Evolutionary conservation across 2,888 invertebrate species (phyloP).

Genomic region (Caenorhabditis panamensis): DNA sequence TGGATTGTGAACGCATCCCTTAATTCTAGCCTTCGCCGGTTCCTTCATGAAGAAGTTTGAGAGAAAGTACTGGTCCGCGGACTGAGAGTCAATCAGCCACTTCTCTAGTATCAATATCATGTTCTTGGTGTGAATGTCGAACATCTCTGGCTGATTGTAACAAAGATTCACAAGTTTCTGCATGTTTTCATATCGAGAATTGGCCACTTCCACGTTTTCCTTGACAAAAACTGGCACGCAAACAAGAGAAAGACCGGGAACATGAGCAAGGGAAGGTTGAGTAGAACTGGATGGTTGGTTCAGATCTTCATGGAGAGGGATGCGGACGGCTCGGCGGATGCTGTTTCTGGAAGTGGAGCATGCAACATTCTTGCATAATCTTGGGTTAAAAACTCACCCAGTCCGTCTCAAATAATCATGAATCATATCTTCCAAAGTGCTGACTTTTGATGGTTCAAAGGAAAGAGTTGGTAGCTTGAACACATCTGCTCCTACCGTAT

Average conservation of each 20-base stretch:
- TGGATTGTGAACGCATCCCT: conserved; percentile 75
- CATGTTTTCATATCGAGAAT: conserved; percentile 62
- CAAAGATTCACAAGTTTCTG: conserved; percentile 61
- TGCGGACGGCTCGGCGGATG: conserved; percentile 59
- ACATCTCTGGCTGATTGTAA: conserved; percentile 59
- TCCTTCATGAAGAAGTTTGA: conserved; percentile 67
- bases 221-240: conserved; percentile 65
- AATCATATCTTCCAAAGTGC: conserved; percentile 45
- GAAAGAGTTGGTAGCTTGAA: conserved; percentile 58
- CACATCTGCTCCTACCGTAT: conserved; percentile 60
- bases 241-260: conserved; percentile 58
- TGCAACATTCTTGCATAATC: too few relatives aligned
- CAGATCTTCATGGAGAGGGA: conserved; percentile 56
- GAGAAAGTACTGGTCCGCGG: conserved; percentile 67
- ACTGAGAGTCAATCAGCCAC: conserved; percentile 70
- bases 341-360: conserved; percentile 44
- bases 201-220: conserved; percentile 59
- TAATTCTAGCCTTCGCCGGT: conserved; percentile 62
- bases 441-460: conserved; percentile 53
- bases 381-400: conserved; percentile 37
- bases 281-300: conserved; percentile 35
- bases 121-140: conserved; percentile 73
- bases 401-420: conserved; percentile 56
- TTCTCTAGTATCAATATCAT: conserved; percentile 72
- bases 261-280: conserved; percentile 34